Percentiles rank a stretch among this genome's conserved stretches.
Conservation (phyloP, 2,888 invertebrate species). For the Andrena bicolor region DNA sequence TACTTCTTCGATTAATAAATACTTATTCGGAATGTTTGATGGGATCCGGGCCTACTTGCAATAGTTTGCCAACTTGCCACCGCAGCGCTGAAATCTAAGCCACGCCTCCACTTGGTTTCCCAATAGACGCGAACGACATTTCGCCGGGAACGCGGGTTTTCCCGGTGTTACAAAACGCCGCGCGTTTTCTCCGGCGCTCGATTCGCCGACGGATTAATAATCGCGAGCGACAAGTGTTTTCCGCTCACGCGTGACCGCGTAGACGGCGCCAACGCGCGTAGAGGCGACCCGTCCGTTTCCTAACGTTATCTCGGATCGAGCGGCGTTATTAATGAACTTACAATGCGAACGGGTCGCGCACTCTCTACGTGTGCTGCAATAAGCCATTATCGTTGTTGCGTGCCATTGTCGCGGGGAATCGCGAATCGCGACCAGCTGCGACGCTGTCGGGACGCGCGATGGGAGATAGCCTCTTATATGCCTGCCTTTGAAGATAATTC, state of each 20-base stretch:
- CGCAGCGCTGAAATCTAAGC: no score
- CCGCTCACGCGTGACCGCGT: slow-evolving; percentile 50
- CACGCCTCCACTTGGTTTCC: no score
- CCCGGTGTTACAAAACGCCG: slow-evolving; percentile 16
- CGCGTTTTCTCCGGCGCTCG: not conserved
- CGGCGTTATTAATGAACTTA: slow-evolving; percentile 57
- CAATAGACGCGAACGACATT: slow-evolving; percentile 32
- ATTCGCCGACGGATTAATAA: slow-evolving; percentile 43
- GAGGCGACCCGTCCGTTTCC: slow-evolving; percentile 14
- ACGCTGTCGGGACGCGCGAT: slow-evolving; percentile 38
- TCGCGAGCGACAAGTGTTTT: slow-evolving; percentile 48
- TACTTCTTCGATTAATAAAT: no score
- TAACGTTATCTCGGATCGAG: slow-evolving; percentile 51
- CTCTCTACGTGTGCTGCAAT: slow-evolving; percentile 41
- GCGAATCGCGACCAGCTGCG: slow-evolving; percentile 16
- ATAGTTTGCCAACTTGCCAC: no score
- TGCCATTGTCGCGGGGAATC: slow-evolving; percentile 36
- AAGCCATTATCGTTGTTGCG: slow-evolving; percentile 49
- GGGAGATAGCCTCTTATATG: slow-evolving; percentile 8
- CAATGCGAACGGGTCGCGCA: slow-evolving; percentile 38
- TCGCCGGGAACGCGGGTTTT: slow-evolving; percentile 31
- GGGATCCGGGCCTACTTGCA: no score
- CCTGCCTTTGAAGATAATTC: slow-evolving; percentile 21
- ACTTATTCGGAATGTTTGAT: no score
- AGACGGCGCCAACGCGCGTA: slow-evolving; percentile 6